Evolutionary conservation across 2,888 invertebrate genomes (phyloP).

Genomic region (Plagodis dolabraria): DNA sequence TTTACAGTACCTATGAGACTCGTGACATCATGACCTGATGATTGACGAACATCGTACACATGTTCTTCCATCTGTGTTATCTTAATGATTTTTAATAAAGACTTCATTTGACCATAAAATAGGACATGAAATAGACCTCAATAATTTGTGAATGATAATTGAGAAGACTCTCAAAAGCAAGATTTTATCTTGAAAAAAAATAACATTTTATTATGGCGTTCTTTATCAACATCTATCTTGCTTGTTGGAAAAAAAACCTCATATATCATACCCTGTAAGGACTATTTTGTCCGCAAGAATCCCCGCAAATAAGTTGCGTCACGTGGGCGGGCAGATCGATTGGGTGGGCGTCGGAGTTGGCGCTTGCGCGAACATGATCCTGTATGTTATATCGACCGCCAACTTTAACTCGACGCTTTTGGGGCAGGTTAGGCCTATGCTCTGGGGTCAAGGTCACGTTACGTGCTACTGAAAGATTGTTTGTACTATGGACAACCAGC

Average conservation of each 20-base stretch:
- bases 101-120: no score
- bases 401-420: constrained; percentile 78
- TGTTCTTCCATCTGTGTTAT: no score
- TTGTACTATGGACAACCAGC: constrained; percentile 34
- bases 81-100: no score
- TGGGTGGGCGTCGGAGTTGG: constrained; percentile 58
- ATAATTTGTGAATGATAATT: no score
- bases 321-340: constrained; percentile 82
- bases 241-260: constrained; percentile 25
- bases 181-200: no score
- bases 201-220: no score
- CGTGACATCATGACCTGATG: no score
- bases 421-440: constrained; percentile 85
- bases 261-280: constrained; percentile 40
- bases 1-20: no score
- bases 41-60: no score
- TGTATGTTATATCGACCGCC: constrained; percentile 74
- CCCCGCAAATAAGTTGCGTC: constrained; percentile 82
- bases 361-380: constrained; percentile 76
- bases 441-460: constrained; percentile 83
- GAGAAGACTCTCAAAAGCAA: no score
- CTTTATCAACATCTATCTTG: background rate
- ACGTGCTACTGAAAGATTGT: constrained; percentile 59
- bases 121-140: no score
- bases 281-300: constrained; percentile 72